Base-by-base conservation (phyloP, 64 coral and sea anemone species). In the Pocillopora damicornis region DNA sequence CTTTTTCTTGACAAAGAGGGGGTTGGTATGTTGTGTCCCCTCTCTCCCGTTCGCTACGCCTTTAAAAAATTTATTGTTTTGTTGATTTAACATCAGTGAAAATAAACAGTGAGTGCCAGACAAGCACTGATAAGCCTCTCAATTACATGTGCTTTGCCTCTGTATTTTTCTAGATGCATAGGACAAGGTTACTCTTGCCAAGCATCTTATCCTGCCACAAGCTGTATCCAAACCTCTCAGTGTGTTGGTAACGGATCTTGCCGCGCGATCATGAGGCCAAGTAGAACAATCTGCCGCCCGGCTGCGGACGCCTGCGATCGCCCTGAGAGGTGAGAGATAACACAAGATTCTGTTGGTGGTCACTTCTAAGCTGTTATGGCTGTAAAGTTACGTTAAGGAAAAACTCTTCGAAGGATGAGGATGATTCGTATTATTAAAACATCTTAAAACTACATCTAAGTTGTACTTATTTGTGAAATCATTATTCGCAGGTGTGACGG, bases 171-270 rank as follows among this genome's bases (percentile, higher is more conserved):
- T 37, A 87, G 59, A 35, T 95, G 93, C 61, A n/a, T 65, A 84
- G 97, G 97, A 17, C 56, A 90, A 75, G 37, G 20, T 14, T 99
- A 95, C 16, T 92, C 65, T 74, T 99, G 97, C 79, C 82, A 74
- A 91, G 73, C 93, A 17, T 98, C 92, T 22, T 94, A 89, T 30
- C 65, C 88, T 18, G 71, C 73, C 16, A 75, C 93, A n/a, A 94
- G 92, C 61, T 99, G 93, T 86, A 89, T 95, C 23, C 76, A 83
- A 74, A 92, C 73, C 34, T 92, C 93, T 11, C 11, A 78, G 35
- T 98, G 96, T 90, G 78, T 94, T 13, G 96, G 97, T 74, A 88
- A 99, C 67, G 97, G 97, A 13, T 92, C 82, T 2, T 99, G 97
- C 58, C 81, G 77, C 12, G 73, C 87, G 30, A 78, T 93, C 13